Percentiles rank a stretch among this genome's conserved stretches.
These are phyloP conservation scores for Dyspetes luteomarginatus DNA, from an alignment of 2,888 invertebrate species.

Conservation along the genomic window DNA sequence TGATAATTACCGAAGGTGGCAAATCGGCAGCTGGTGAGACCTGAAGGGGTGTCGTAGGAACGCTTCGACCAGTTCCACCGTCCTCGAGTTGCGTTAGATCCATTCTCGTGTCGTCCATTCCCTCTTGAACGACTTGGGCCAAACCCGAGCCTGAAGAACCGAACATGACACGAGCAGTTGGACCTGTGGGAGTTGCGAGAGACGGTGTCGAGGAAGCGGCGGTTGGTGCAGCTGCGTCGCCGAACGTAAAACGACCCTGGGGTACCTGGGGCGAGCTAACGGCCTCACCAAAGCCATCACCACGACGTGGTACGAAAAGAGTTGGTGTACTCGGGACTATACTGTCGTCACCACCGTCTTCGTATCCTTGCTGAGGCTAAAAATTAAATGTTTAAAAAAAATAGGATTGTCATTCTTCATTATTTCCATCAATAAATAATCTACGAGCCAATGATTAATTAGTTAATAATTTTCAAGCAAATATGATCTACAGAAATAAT, in stretches of 20 bases:
- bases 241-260: conserved; percentile 87
- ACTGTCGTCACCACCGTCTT: conserved; percentile 89
- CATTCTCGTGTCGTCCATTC: conserved; percentile 90
- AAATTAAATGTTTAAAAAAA: conserved; percentile 33
- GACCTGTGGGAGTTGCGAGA: conserved; percentile 70
- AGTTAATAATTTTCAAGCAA: too few species aligned
- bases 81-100: conserved; percentile 88
- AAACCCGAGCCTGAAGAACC: conserved; percentile 77
- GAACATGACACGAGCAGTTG: conserved; percentile 75
- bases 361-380: conserved; percentile 85
- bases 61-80: conserved; percentile 87
- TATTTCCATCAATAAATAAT: too few species aligned
- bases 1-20: conserved; percentile 78
- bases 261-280: conserved; percentile 94
- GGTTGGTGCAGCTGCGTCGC: conserved; percentile 84
- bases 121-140: conserved; percentile 85
- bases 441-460: too few species aligned
- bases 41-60: conserved; percentile 88
- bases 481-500: too few species aligned
- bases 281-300: conserved; percentile 95
- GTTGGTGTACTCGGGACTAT: conserved; percentile 97
- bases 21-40: conserved; percentile 85
- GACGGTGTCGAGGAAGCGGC: conserved; percentile 77
- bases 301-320: conserved; percentile 91
- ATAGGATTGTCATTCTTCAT: too few species aligned